Conservation (phyloP, 1,140 invertebrate genomes). For the Melitaea cinxia region DNA sequence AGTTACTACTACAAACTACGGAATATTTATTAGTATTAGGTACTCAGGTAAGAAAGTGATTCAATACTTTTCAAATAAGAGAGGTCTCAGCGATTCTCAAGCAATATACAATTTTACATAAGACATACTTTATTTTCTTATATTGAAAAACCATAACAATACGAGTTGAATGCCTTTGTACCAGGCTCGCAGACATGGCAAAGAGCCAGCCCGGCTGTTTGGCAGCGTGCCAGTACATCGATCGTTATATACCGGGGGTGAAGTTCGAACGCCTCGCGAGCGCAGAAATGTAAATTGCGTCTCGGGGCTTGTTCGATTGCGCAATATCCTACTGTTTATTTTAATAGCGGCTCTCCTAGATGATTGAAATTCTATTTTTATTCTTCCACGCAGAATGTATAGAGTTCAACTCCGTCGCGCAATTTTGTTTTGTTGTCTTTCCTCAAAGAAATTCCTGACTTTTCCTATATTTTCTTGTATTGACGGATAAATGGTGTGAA, state of each 20-base stretch:
- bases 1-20: no score
- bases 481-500: neutral
- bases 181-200: constrained; percentile 31
- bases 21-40: no score
- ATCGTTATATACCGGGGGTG: constrained; percentile 29
- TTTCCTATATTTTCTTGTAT: neutral
- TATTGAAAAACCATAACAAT: constrained; percentile 34
- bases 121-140: constrained; percentile 12
- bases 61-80: neutral
- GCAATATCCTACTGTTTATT: constrained; percentile 21
- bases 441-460: neutral
- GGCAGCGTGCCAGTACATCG: constrained; percentile 37
- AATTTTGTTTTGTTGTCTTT: constrained; percentile 1
- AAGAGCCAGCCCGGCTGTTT: constrained; percentile 32
- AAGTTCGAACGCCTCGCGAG: constrained; percentile 30
- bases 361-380: constrained; percentile 2
- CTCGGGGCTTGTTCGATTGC: constrained; percentile 26
- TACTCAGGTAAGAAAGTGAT: no score
- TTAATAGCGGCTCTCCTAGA: constrained; percentile 1
- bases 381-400: neutral
- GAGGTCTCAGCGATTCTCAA: neutral
- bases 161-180: constrained; percentile 31
- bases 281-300: constrained; percentile 31
- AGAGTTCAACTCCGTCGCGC: neutral
- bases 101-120: neutral